phyloP scores from a whole-genome alignment of 2,888 invertebrate species.

The Acrobeloides nanus region DNA sequence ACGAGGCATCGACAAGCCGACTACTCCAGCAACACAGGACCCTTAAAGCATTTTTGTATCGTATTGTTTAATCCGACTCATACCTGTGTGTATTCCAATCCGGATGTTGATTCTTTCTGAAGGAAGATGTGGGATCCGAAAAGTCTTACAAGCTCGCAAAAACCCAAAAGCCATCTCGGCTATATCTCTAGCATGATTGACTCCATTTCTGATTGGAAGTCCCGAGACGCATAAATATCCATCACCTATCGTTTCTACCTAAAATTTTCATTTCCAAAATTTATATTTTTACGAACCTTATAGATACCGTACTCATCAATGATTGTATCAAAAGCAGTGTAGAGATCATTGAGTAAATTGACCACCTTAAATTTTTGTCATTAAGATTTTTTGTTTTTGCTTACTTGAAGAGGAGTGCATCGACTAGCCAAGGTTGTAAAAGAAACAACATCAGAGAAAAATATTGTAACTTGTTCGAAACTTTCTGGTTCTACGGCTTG shows the following conservation, averaged over 20 bases:
- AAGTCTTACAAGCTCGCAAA: conserved; percentile 19
- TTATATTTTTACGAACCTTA: conserved; percentile 14
- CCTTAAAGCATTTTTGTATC: no score
- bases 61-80: no score
- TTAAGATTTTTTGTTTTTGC: no score
- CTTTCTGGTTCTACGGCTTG: conserved; percentile 27
- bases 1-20: conserved; percentile 31
- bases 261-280: background rate
- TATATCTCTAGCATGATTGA: conserved; percentile 39
- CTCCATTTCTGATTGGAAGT: conserved; percentile 41
- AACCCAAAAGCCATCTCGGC: conserved; percentile 37
- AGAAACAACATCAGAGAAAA: conserved; percentile 23
- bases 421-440: conserved; percentile 19
- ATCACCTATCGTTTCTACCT: conserved; percentile 15
- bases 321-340: conserved; percentile 34
- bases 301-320: conserved; percentile 19
- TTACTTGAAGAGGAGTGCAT: conserved; percentile 28
- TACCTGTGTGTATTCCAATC: conserved; percentile 43
- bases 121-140: conserved; percentile 40
- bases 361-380: conserved; percentile 24
- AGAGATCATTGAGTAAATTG: conserved; percentile 42
- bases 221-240: conserved; percentile 31
- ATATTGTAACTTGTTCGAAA: conserved; percentile 16
- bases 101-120: conserved; percentile 39
- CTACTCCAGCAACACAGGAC: conserved; percentile 40